phyloP scores from a whole-genome alignment of 2,888 invertebrate species.

The Colostygia pectinataria region DNA sequence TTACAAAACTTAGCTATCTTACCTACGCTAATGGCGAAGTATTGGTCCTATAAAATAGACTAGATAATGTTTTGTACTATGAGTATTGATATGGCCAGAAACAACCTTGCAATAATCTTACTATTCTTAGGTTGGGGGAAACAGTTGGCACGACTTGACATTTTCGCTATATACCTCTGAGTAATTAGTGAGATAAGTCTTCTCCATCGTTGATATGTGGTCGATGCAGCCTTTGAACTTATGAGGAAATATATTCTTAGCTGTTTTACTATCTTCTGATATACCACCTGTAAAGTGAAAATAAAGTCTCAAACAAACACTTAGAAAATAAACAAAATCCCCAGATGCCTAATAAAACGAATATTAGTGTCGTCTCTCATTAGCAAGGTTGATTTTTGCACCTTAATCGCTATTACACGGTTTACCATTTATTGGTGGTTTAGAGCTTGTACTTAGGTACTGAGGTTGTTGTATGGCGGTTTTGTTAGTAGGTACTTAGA shows the following conservation, averaged over 20 bases:
- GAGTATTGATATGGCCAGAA: slow-evolving; percentile 44
- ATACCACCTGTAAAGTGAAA: slow-evolving; percentile 76
- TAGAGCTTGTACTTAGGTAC: no score
- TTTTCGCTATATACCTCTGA: slow-evolving; percentile 73
- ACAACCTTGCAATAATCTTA: slow-evolving; percentile 6
- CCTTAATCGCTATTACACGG: no score
- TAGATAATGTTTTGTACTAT: slow-evolving; percentile 71
- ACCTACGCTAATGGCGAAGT: slow-evolving; percentile 35
- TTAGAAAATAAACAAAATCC: no score
- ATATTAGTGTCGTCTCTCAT: no score
- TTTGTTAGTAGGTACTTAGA: no score
- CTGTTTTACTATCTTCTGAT: slow-evolving; percentile 65
- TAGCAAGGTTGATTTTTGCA: no score
- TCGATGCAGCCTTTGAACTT: slow-evolving; percentile 85
- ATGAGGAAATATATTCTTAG: slow-evolving; percentile 74
- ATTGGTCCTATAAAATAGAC: slow-evolving; percentile 55
- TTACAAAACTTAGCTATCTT: slow-evolving; percentile 23
- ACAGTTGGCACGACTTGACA: slow-evolving; percentile 72
- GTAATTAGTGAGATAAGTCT: slow-evolving; percentile 56
- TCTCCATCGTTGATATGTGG: slow-evolving; percentile 73
- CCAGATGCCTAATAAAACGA: no score
- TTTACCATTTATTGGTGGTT: no score
- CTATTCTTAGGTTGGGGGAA: slow-evolving; percentile 52
- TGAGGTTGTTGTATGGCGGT: no score
- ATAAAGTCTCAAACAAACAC: no score